Evolutionary conservation across 2,113 vertebrate species (phyloP).

Genomic region (Xiphophorus couchianus): DNA sequence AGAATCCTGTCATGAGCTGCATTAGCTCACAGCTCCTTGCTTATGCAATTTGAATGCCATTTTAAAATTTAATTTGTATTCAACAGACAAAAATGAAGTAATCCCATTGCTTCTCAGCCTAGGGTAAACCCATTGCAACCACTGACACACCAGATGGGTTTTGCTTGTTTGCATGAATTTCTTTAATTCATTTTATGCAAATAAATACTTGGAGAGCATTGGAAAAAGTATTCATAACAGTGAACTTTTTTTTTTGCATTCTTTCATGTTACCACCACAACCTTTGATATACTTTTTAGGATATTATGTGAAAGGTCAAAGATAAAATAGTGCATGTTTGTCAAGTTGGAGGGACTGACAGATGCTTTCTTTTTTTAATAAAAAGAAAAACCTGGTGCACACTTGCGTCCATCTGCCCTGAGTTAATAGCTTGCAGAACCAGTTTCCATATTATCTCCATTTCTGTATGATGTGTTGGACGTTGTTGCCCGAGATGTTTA

Average conservation of each 20-base stretch:
- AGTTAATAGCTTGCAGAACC: neutral
- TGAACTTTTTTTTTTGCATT: neutral
- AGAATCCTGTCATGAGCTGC: conserved; percentile 17
- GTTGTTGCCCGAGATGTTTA: no score
- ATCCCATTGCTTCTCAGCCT: neutral
- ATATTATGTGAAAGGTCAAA: neutral
- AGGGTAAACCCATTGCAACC: neutral
- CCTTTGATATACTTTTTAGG: no score
- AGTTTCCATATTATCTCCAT: neutral
- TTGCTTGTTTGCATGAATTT: neutral
- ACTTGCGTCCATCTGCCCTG: neutral
- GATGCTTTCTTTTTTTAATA: neutral
- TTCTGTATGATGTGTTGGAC: neutral
- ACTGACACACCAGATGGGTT: neutral
- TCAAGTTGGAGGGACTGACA: neutral
- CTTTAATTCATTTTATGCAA: neutral
- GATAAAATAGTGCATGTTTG: neutral
- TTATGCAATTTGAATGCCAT: neutral
- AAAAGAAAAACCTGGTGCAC: neutral
- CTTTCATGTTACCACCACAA: neutral
- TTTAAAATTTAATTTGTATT: neutral
- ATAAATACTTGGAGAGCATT: neutral
- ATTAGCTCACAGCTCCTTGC: conserved; percentile 11
- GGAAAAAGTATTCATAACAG: neutral
- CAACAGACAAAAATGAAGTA: neutral